Conservation (phyloP, 2,888 invertebrate genomes). For the Andrena bucephala region DNA sequence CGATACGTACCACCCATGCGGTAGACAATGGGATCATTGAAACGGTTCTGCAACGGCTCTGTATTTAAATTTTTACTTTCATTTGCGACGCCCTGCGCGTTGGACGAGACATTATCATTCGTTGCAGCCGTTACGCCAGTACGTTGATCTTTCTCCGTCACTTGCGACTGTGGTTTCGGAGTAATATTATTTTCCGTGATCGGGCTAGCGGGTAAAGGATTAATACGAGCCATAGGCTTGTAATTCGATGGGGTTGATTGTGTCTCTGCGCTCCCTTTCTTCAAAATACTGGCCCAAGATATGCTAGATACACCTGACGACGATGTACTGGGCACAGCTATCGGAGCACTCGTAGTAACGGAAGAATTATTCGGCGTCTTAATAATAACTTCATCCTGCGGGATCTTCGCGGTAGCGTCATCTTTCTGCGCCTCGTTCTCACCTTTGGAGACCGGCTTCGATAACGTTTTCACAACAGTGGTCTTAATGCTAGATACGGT, state of each 20-base stretch:
- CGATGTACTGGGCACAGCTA: slow-evolving; percentile 37
- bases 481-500: slow-evolving; percentile 67
- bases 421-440: slow-evolving; percentile 64
- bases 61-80: slow-evolving; percentile 47
- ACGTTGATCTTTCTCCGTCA: slow-evolving; percentile 54
- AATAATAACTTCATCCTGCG: slow-evolving; percentile 52
- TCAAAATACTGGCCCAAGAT: slow-evolving; percentile 84
- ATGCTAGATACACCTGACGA: slow-evolving; percentile 57
- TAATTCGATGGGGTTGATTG: slow-evolving; percentile 57
- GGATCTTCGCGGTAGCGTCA: slow-evolving; percentile 49
- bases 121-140: slow-evolving; percentile 19
- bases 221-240: slow-evolving; percentile 78
- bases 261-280: slow-evolving; percentile 69
- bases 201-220: slow-evolving; percentile 71
- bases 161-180: slow-evolving; percentile 39
- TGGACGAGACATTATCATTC: slow-evolving; percentile 47
- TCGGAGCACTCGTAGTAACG: slow-evolving; percentile 28
- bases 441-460: slow-evolving; percentile 65
- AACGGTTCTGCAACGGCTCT: slow-evolving; percentile 72
- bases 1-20: slow-evolving; percentile 89
- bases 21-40: slow-evolving; percentile 89
- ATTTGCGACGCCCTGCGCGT: slow-evolving; percentile 27
- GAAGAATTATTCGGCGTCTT: slow-evolving; percentile 58
- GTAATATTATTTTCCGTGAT: slow-evolving; percentile 43
- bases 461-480: slow-evolving; percentile 66